Conservation (phyloP, 2,888 invertebrate species). For the Cheilosia pagana region DNA sequence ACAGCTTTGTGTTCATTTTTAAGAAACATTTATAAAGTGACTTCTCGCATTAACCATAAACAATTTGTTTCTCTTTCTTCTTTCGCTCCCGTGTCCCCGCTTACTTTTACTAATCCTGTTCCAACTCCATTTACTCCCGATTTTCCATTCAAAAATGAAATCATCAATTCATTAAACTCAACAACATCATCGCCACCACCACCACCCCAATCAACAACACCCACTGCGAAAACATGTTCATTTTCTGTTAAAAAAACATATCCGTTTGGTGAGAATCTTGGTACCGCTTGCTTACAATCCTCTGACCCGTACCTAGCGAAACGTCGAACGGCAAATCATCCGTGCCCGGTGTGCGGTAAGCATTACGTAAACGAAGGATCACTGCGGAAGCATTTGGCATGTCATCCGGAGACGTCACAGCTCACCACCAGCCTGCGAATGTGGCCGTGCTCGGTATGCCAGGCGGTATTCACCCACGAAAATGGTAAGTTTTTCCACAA, state of each 20-base stretch:
- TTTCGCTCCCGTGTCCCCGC: constrained; percentile 27
- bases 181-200: constrained; percentile 11
- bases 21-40: neutral
- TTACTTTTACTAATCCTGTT: constrained; percentile 31
- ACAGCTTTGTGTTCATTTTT: neutral
- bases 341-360: constrained; percentile 97
- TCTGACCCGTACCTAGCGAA: constrained; percentile 94
- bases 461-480: constrained; percentile 97
- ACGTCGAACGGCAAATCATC: constrained; percentile 96
- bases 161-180: neutral
- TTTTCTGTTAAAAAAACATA: constrained; percentile 76
- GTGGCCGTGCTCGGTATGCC: constrained; percentile 98
- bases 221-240: constrained; percentile 64
- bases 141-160: constrained; percentile 5
- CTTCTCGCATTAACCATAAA: constrained; percentile 60
- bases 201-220: constrained; percentile 35
- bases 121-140: constrained; percentile 36
- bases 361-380: constrained; percentile 98
- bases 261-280: constrained; percentile 76
- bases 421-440: constrained; percentile 94
- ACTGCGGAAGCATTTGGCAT: constrained; percentile 95
- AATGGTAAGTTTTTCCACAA: constrained; percentile 94
- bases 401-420: constrained; percentile 95
- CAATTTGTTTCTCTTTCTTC: constrained; percentile 59
- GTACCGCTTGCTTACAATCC: constrained; percentile 76